These are phyloP conservation scores for fruit fly (Drosophila melanogaster) DNA, from an alignment of 1,140 invertebrate species.

Conservation along the genomic window DNA sequence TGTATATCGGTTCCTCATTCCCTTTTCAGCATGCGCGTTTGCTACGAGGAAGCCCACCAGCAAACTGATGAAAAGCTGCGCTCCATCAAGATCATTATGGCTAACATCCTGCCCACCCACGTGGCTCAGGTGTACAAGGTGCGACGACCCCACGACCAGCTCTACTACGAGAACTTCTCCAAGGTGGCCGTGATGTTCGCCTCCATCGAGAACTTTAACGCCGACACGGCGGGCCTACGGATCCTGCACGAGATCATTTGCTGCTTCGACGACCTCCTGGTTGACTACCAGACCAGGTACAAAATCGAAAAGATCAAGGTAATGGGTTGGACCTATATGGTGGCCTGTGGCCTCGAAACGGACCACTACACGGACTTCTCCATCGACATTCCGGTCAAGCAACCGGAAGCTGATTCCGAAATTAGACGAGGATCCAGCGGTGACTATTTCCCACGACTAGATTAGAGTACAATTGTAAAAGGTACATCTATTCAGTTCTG, in stretches of 20 bases:
- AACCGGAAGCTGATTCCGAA: not conserved
- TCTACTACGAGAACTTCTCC: constrained; percentile 92
- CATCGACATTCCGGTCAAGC: not conserved
- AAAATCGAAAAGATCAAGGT: constrained; percentile 96
- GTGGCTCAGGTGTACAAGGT: constrained; percentile 91
- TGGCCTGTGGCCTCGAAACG: constrained; percentile 92
- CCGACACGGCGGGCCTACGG: constrained; percentile 88
- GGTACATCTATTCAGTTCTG: not conserved
- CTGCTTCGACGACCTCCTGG: constrained; percentile 90
- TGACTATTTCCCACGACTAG: not conserved
- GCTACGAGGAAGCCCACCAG: constrained; percentile 87
- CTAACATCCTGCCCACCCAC: constrained; percentile 93
- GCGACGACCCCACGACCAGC: constrained; percentile 87
- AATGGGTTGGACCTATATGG: constrained; percentile 96
- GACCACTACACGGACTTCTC: constrained; percentile 27
- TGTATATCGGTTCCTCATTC: too few relatives aligned
- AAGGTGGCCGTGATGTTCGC: constrained; percentile 96
- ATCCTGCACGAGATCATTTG: constrained; percentile 95
- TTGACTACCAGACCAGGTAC: constrained; percentile 34
- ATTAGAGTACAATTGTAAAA: too few relatives aligned
- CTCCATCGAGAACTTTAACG: constrained; percentile 90
- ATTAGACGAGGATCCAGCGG: constrained; percentile 2
- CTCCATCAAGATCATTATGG: constrained; percentile 91
- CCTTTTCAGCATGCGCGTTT: constrained; percentile 21
- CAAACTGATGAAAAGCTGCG: constrained; percentile 90